A percentile compares a stretch with the other conserved stretches of the same genome.
phyloP scores from a whole-genome alignment of 1,140 invertebrate species.

The Riptortus pedestris region DNA sequence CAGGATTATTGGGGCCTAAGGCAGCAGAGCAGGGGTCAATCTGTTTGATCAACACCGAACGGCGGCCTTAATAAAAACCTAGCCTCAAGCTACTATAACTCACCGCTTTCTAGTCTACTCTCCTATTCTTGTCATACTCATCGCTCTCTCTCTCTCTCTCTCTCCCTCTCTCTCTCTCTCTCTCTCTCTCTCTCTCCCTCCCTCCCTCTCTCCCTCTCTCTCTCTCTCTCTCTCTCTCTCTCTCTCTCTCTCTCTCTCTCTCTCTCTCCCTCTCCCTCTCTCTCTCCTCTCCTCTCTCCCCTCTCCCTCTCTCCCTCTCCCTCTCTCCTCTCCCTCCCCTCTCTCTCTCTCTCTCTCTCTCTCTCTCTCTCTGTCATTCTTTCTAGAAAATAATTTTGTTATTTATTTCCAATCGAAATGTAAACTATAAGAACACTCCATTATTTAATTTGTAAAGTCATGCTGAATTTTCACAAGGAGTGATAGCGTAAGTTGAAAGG shows the following conservation, averaged over 20 bases:
- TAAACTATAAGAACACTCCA: no score
- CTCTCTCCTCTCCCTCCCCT: constrained; percentile 20
- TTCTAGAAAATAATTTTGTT: no score
- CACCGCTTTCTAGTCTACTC: neutral
- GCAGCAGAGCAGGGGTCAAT: neutral
- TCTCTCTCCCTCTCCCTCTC: constrained; percentile 25
- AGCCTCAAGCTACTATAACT: constrained; percentile 3
- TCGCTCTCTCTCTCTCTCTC: constrained; percentile 26
- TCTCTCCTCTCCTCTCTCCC: constrained; percentile 24
- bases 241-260: constrained; percentile 27
- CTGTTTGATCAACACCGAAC: constrained; percentile 7
- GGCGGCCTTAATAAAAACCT: neutral
- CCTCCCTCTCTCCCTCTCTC: constrained; percentile 26
- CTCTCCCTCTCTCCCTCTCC: constrained; percentile 25
- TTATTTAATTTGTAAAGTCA: no score
- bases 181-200: constrained; percentile 27
- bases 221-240: constrained; percentile 27
- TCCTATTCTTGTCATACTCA: neutral
- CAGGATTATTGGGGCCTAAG: no score
- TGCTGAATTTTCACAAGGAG: no score
- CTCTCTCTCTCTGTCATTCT: constrained; percentile 26
- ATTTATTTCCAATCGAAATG: no score
- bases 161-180: constrained; percentile 26
- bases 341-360: constrained; percentile 26
- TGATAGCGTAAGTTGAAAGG: no score